phyloP scores from a whole-genome alignment of 2,797 vertebrate genomes.

The Cephalopachus bancanus region DNA sequence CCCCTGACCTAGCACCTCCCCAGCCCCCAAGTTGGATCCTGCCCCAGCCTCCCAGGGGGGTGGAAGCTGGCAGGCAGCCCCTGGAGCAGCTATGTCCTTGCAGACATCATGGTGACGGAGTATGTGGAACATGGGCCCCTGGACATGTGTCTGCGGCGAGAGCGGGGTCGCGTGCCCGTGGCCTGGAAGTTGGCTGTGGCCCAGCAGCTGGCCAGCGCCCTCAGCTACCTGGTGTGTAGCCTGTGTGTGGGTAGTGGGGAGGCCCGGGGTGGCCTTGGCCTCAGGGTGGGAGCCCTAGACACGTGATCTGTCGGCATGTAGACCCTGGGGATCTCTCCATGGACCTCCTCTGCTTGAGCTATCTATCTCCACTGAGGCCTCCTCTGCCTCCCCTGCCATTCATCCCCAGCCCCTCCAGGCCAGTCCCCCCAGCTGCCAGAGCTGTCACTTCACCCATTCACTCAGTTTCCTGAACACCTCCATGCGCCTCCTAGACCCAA shows the following conservation, averaged over 20 bases:
- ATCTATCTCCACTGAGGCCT: no score
- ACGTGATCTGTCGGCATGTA: fast-evolving
- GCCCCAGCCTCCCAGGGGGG: neutral
- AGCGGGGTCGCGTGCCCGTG: constrained; percentile 90
- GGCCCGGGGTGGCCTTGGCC: neutral
- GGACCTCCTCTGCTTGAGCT: neutral
- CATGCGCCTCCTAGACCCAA: neutral
- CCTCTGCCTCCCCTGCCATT: neutral
- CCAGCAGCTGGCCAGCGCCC: constrained; percentile 95
- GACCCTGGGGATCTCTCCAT: neutral
- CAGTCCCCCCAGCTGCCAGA: neutral
- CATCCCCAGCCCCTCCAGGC: neutral
- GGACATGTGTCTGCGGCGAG: constrained; percentile 94
- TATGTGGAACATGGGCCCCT: constrained; percentile 95
- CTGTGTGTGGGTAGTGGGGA: neutral
- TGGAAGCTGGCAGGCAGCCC: neutral
- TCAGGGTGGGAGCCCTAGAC: neutral
- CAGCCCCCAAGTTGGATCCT: neutral
- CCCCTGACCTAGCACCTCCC: neutral
- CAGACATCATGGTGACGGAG: constrained; percentile 97
- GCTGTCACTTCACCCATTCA: neutral
- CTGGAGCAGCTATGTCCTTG: neutral
- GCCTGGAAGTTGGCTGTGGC: constrained; percentile 96
- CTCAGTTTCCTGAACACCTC: neutral
- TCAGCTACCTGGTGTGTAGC: constrained; percentile 93